Evolutionary conservation across 2,113 vertebrate species (phyloP), one percentile per base, ranked within the genome.

Genomic region (Nicator chloris): DNA sequence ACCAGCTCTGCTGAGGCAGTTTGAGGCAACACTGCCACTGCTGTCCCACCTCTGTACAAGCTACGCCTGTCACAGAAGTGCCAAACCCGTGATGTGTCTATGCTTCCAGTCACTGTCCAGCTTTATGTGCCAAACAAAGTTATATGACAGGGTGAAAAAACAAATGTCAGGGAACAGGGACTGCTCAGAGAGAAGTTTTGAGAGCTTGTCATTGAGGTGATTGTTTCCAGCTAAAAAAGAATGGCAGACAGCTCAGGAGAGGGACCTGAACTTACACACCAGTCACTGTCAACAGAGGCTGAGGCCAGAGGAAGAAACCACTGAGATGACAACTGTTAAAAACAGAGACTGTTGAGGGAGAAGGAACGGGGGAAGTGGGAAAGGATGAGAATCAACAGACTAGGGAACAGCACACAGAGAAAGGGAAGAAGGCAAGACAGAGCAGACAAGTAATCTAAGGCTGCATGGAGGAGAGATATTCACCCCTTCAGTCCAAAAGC

Each of bases 41-140:
- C 40, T 22, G 35, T n/a, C 49, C 57, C 35, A 27, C 27, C 35
- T 39, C n/a, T 80, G 35, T 13, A 5, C 0, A 4, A 53, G 35
- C 33, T 24, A 22, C 0, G 0, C 11, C 53, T 54, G 63, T 28
- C 69, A 44, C 31, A 37, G 16, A 44, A n/a, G 42, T 3, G 13
- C 15, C 65, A 63, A 75, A 50, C 31, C 16, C 20, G 42, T 1
- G 4, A 7, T 1, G 10, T 26, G n/a, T 51, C 42, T 27, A 1
- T 0, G 1, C 65, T 37, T 33, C 27, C 35, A 37, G 50, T 14
- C 33, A 37, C 59, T 2, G 3, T 2, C 44, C 83, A 44, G 37
- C 9, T 3, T 17, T 5, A 37, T 26, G 28, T 2, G 2, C 56
- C 28, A 56, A 60, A 40, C 14, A 27, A 50, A 53, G 16, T 0